Conservation (phyloP, 2,797 vertebrate species). For the Typhlichthys eigenmanni region DNA sequence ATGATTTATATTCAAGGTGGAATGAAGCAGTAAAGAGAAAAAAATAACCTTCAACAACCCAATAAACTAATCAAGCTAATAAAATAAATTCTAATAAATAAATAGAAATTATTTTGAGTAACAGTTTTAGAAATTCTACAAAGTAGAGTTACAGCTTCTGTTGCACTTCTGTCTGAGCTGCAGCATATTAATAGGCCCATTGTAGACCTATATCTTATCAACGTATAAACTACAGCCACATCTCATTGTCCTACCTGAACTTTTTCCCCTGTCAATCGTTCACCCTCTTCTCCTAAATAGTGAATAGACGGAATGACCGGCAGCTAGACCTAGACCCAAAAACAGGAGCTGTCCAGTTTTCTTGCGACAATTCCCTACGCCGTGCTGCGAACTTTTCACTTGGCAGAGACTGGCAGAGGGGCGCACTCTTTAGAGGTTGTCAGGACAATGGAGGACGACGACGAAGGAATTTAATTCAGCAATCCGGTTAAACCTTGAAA, state of each 20-base stretch:
- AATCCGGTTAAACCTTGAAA: neutral
- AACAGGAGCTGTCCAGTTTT: slow-evolving; percentile 61
- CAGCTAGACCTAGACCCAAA: slow-evolving; percentile 7
- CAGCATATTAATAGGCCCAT: neutral
- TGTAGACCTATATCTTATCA: neutral
- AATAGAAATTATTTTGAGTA: too few species aligned
- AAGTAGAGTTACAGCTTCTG: slow-evolving; percentile 5
- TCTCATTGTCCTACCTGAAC: neutral
- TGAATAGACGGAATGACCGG: neutral
- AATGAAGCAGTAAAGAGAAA: neutral
- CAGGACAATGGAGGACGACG: slow-evolving; percentile 50
- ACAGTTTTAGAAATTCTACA: too few species aligned
- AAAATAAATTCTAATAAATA: too few species aligned
- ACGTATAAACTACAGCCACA: too few species aligned
- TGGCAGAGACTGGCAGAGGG: slow-evolving; percentile 15
- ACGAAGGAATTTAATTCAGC: slow-evolving; percentile 57
- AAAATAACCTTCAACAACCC: neutral
- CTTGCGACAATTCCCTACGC: slow-evolving; percentile 40
- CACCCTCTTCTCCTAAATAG: neutral
- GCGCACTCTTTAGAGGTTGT: slow-evolving; percentile 50
- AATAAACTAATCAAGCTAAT: too few species aligned
- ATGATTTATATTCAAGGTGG: neutral
- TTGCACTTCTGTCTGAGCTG: slow-evolving; percentile 28
- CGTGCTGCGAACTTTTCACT: slow-evolving; percentile 43
- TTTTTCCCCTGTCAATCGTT: neutral